Percentiles rank a stretch among this genome's conserved stretches.
Evolutionary conservation across 2,113 vertebrate species (phyloP).

Genomic region (Nematolebias whitei): DNA sequence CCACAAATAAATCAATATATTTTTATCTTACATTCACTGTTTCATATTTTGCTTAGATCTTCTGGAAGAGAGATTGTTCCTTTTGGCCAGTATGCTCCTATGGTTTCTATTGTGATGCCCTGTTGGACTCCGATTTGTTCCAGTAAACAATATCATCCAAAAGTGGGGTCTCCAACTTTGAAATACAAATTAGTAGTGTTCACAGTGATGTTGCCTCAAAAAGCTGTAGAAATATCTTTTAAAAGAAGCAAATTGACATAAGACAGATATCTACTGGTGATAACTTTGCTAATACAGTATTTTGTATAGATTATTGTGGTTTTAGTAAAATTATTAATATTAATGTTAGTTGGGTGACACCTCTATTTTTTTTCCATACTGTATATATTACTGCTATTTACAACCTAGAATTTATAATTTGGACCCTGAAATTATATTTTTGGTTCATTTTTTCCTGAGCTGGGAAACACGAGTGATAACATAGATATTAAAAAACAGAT

Average conservation of each 20-base stretch:
- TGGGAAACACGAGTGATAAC: no score
- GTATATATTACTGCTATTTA: no score
- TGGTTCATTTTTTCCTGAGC: no score
- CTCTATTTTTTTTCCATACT: no score
- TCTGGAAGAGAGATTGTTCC: neutral
- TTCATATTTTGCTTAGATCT: neutral
- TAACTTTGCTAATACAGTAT: no score
- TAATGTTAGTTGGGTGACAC: no score
- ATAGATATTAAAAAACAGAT: no score
- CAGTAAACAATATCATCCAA: constrained; percentile 63
- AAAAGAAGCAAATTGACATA: neutral
- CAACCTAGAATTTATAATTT: no score
- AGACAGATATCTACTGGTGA: neutral
- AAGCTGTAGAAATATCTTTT: constrained; percentile 39
- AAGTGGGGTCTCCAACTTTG: constrained; percentile 46
- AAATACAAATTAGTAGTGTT: constrained; percentile 42
- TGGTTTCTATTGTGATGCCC: neutral
- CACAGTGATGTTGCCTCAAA: constrained; percentile 49
- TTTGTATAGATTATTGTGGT: constrained; percentile 33
- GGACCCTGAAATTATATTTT: no score
- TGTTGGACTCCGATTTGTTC: constrained; percentile 14
- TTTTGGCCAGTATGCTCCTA: constrained; percentile 54
- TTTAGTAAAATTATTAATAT: neutral
- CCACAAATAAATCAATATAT: neutral
- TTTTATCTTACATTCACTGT: constrained; percentile 27